Evolutionary conservation across 2,888 invertebrate genomes (phyloP).

Genomic region (Reticulitermes lucifugus): DNA sequence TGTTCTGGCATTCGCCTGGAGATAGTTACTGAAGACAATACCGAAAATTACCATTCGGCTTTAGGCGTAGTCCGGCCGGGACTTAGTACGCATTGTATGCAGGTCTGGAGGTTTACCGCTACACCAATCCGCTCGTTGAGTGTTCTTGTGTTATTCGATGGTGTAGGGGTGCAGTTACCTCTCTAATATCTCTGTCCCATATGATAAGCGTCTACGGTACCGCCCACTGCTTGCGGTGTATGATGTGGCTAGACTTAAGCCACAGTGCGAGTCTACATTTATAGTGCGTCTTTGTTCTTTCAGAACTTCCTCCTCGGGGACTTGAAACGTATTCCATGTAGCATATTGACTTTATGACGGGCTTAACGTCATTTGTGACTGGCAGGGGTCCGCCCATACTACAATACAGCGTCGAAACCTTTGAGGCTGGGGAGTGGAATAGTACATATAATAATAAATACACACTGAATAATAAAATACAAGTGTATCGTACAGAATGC

Average conservation of each 20-base stretch:
- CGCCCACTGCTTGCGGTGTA: not conserved
- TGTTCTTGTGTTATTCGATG: not conserved
- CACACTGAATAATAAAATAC: constrained; percentile 7
- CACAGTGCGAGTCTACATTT: not conserved
- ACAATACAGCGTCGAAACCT: not conserved
- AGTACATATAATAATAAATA: constrained; percentile 1
- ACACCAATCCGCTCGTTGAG: too few relatives aligned
- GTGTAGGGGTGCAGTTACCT: not conserved
- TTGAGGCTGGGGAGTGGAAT: not conserved
- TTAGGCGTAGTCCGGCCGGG: too few relatives aligned
- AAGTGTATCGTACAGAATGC: not conserved
- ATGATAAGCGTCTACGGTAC: not conserved
- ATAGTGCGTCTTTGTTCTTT: constrained; percentile 26
- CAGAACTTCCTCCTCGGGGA: constrained; percentile 23
- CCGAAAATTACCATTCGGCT: too few relatives aligned
- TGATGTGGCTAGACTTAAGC: not conserved
- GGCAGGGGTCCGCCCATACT: not conserved
- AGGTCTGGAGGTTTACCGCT: too few relatives aligned
- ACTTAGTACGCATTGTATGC: too few relatives aligned
- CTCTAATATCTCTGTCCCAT: not conserved
- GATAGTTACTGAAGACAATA: too few relatives aligned
- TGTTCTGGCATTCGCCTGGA: too few relatives aligned
- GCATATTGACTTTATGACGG: constrained; percentile 38
- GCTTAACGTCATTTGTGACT: constrained; percentile 32
- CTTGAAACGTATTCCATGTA: constrained; percentile 39